phyloP scores from a whole-genome alignment of 2,797 vertebrate genomes.

The Argya squamiceps region DNA sequence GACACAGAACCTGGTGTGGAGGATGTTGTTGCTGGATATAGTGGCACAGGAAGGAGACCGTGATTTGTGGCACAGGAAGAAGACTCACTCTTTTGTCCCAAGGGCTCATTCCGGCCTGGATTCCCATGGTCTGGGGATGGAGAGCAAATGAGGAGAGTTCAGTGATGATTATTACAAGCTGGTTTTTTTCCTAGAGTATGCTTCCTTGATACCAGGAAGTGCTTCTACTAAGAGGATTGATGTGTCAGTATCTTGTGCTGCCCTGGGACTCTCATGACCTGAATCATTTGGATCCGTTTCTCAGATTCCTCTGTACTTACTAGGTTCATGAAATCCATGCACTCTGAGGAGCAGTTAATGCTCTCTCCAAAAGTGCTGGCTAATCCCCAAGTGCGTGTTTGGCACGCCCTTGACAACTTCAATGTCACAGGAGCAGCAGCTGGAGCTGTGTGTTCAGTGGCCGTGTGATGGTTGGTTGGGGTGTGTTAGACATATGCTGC shows the following conservation, averaged over 20 bases:
- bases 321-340: neutral
- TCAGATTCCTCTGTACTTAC: neutral
- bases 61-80: neutral
- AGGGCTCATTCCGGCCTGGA: neutral
- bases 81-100: neutral
- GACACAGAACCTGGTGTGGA: neutral
- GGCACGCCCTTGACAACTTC: neutral
- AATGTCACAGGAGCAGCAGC: neutral
- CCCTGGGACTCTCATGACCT: neutral
- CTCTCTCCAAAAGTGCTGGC: neutral
- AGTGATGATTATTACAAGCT: neutral
- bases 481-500: neutral
- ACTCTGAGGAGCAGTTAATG: neutral
- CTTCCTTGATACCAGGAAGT: neutral
- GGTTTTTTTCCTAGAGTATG: neutral
- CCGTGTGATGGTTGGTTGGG: neutral
- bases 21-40: neutral
- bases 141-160: neutral
- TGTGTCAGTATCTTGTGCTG: neutral
- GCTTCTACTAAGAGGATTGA: neutral
- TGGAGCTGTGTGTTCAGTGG: neutral
- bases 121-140: neutral
- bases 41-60: neutral
- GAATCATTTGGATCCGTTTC: rapidly evolving
- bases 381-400: neutral